Evolutionary conservation across 2,797 vertebrate genomes (phyloP), one percentile per base, ranked within the genome.

Genomic region (Odontamblyopus rebecca): DNA sequence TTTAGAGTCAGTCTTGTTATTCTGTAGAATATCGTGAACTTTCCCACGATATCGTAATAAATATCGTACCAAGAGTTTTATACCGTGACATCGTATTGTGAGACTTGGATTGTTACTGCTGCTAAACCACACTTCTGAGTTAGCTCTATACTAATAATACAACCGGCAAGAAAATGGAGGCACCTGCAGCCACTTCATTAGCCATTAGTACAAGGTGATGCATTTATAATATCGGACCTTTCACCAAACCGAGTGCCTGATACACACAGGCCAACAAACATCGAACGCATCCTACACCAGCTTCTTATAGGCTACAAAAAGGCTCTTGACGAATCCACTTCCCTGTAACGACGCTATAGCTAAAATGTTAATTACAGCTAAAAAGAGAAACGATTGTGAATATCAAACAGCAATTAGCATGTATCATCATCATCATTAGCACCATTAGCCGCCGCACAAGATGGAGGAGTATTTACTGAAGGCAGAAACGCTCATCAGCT

Each of bases 331-430:
- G 53, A 80, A 86, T 74, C 69, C 67, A 53, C 77, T 72, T 80
- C 78, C 61, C 71, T 59, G 80, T 91, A 89, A 90, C 78, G 85
- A 91, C 70, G 70, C 74, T 72, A 80, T 83, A 78, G 90, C 84
- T 89, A 88, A 92, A 89, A 90, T 87, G 87, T 90, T 92, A 92
- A 92, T 92, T 91, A 90, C 75, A 74, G 77, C 83, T 85, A 88
- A 89, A 91, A 93, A 86, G 91, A 90, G 85, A 83, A 88, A 88
- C 74, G 82, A 93, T 89, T 89, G 86, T 70, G 73, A 89, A 93
- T 92, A 90, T 87, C 89, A 91, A 87, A 87, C 77, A 85, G 85
- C 89, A 93, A 93, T 93, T 93, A 92, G 85, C 84, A 90, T 91
- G 88, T 86, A 91, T 93, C 91, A 92, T 93, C 90, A 92, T 88